Percentiles rank a stretch among this genome's conserved stretches.
These are phyloP conservation scores for Syrmaticus mikado DNA, from an alignment of 2,113 vertebrate genomes.

Conservation along the genomic window DNA sequence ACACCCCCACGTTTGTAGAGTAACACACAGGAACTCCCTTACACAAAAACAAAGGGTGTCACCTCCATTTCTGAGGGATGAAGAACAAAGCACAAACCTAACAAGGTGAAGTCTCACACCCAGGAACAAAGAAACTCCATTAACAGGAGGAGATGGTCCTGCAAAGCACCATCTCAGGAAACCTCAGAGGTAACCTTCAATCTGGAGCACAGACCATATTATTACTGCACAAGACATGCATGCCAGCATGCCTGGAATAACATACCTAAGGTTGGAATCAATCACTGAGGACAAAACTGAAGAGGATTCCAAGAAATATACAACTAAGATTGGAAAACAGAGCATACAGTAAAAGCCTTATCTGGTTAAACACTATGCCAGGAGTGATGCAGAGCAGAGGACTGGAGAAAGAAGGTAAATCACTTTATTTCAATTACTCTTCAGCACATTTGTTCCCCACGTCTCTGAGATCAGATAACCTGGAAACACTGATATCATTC, in stretches of 20 bases:
- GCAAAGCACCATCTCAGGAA: accelerated
- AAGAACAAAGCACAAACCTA: background rate
- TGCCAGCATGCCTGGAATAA: background rate
- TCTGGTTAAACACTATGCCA: background rate
- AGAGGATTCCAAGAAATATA: background rate
- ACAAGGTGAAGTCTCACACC: accelerated
- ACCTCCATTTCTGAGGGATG: background rate
- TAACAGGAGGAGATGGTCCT: accelerated
- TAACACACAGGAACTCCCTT: background rate
- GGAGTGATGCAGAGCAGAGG: accelerated
- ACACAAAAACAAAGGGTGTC: background rate
- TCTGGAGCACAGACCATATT: background rate
- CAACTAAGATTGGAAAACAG: background rate
- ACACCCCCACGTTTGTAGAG: background rate
- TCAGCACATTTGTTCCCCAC: background rate
- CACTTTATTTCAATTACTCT: background rate
- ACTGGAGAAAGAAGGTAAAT: background rate
- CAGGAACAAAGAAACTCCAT: background rate
- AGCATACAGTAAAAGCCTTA: accelerated
- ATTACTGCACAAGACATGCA: background rate
- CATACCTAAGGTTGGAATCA: background rate
- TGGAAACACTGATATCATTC: background rate
- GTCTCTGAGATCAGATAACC: background rate
- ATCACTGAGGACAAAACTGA: background rate
- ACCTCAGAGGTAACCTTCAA: background rate